Evolutionary conservation across 2,888 invertebrate species (phyloP), one percentile per base, ranked within the genome.

Genomic region (Saturnia pavonia): DNA sequence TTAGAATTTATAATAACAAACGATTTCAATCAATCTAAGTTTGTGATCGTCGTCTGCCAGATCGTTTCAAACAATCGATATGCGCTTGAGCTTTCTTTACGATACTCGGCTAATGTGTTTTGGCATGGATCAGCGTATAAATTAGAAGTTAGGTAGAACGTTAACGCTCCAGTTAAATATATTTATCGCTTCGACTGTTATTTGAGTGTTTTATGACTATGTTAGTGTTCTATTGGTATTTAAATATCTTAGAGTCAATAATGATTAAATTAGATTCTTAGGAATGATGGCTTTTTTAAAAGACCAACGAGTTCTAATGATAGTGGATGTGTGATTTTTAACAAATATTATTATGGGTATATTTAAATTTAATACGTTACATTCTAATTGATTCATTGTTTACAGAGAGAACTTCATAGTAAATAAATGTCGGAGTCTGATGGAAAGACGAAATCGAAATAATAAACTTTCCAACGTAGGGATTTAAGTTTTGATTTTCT

Each of bases 111-210:
- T 27, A 60, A 60, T 27, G 57, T 60, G 19, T 60, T 60, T 60
- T 60, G 57, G 57, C 57, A 60, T 60, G 27, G 14, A 27, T 60
- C 25, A 14, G 2, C 14, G 4, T 60, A 60, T 60, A 60, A 60
- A 60, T 60, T 27, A 60, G 57, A 60, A 25, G 57, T 11, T 60
- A 60, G 57, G 25, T 12, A 60, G 25, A 60, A 27, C 12, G 14
- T 60, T 60, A 25, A 60, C 65, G 65, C 40, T 65, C 65, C 40
- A 65, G 40, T 65, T 65, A 16, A 65, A 16, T 8, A 40, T 40
- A 65, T 65, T 65, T 65, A 65, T 65, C 65, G 65, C 65, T 65
- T 65, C 40, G 34, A n/a, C 65, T 65, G 65, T 65, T 65, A 65
- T 65, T 65, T 19, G 40, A 65, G 65, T 40, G 65, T 40, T 65